These are phyloP conservation scores for Biston stratarius DNA, from an alignment of 2,888 invertebrate species.

Conservation along the genomic window DNA sequence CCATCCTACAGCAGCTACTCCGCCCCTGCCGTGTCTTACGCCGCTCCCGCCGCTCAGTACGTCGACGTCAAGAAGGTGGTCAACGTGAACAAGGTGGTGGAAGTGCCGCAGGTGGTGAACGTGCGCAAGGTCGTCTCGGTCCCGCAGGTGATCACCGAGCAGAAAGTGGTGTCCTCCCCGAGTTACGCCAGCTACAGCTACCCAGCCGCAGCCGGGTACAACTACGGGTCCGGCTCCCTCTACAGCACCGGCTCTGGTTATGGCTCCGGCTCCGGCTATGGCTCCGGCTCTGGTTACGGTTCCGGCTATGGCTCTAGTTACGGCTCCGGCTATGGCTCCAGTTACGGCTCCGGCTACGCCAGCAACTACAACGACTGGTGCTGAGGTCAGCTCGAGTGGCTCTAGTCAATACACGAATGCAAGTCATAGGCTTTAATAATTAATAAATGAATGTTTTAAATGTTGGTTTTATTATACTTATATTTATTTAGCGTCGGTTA, in stretches of 20 bases:
- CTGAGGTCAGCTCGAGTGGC: slow-evolving; percentile 21
- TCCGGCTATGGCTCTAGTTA: slow-evolving; percentile 36
- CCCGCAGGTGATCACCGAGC: slow-evolving; percentile 65
- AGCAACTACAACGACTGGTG: slow-evolving; percentile 46
- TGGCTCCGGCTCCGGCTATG: neutral
- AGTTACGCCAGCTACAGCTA: slow-evolving; percentile 39
- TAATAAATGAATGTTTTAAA: slow-evolving; percentile 7
- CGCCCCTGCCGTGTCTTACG: slow-evolving; percentile 28
- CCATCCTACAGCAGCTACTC: slow-evolving; percentile 32
- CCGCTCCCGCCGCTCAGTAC: slow-evolving; percentile 42
- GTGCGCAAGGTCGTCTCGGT: slow-evolving; percentile 65
- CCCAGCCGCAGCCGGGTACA: slow-evolving; percentile 10
- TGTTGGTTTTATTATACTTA: neutral
- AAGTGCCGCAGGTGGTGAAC: slow-evolving; percentile 57
- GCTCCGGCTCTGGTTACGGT: neutral
- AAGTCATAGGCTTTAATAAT: slow-evolving; percentile 31
- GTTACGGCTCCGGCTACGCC: slow-evolving; percentile 30
- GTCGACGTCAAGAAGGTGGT: slow-evolving; percentile 57
- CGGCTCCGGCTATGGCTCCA: slow-evolving; percentile 31
- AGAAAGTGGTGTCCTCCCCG: slow-evolving; percentile 56
- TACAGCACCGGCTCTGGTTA: slow-evolving; percentile 39
- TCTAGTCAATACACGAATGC: slow-evolving; percentile 32
- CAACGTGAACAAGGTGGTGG: slow-evolving; percentile 58
- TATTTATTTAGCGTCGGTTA: neutral
- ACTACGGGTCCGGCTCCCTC: slow-evolving; percentile 14